These are phyloP conservation scores for Acronicta leporina DNA, from an alignment of 2,888 invertebrate species.

Conservation along the genomic window DNA sequence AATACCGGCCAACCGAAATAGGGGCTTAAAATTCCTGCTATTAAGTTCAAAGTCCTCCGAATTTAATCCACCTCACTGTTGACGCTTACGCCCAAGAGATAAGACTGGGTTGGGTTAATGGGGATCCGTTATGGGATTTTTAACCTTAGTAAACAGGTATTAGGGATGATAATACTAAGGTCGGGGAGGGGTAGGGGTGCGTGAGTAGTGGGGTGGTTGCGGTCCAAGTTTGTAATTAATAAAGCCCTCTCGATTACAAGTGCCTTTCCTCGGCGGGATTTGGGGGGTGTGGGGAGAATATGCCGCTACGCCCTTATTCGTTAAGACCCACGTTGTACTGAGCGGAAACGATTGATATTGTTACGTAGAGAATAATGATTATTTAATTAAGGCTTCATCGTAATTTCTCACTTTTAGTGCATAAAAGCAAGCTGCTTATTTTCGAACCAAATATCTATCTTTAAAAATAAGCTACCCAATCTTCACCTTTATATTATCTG, in stretches of 20 bases:
- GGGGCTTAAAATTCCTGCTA: conserved; percentile 57
- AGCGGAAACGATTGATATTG: conserved; percentile 54
- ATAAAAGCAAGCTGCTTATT: too few relatives aligned
- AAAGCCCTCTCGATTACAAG: conserved; percentile 88
- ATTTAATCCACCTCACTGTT: conserved; percentile 60
- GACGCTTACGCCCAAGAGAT: conserved; percentile 84
- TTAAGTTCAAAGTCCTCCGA: conserved; percentile 70
- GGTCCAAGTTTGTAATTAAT: conserved; percentile 89
- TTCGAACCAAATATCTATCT: too few relatives aligned
- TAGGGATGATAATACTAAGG: conserved; percentile 76
- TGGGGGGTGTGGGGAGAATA: conserved; percentile 60
- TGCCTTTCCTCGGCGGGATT: conserved; percentile 81
- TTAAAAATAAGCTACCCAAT: too few relatives aligned
- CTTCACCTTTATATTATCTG: too few relatives aligned
- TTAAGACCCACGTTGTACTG: conserved; percentile 25
- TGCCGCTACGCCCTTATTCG: conserved; percentile 44
- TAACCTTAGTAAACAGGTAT: conserved; percentile 75
- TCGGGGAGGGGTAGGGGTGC: conserved; percentile 56
- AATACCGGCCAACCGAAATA: conserved; percentile 56
- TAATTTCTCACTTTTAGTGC: conserved; percentile 7
- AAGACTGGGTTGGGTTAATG: conserved; percentile 80
- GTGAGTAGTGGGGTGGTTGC: conserved; percentile 71
- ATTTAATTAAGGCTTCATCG: conserved; percentile 43
- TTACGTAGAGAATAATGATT: conserved; percentile 36
- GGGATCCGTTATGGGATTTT: conserved; percentile 72